Evolutionary conservation across 2,113 vertebrate species (phyloP).

Genomic region (Dipodomys stephensi): DNA sequence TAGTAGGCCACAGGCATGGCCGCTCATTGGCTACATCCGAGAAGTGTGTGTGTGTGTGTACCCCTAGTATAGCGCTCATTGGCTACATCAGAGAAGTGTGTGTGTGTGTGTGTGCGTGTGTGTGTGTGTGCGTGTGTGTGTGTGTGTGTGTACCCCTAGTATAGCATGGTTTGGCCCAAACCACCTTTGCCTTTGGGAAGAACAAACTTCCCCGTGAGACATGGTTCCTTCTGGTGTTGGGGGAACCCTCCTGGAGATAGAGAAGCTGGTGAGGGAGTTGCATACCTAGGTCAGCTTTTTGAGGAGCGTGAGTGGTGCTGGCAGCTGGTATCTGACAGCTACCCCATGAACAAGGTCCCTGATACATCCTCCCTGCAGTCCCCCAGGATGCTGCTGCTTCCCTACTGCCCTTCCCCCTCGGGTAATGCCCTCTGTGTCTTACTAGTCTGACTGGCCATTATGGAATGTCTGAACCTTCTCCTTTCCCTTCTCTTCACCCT

Average conservation of each 20-base stretch:
- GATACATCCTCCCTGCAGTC: background rate
- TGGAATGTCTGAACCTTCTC: background rate
- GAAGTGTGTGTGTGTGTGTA: too few species aligned
- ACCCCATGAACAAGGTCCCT: background rate
- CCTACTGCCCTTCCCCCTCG: background rate
- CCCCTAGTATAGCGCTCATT: too few species aligned
- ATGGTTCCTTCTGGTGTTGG: too few species aligned
- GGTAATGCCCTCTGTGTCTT: fast-evolving
- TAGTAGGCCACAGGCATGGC: too few species aligned
- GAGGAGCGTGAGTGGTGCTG: background rate
- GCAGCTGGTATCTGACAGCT: background rate
- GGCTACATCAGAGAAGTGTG: too few species aligned
- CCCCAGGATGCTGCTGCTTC: background rate
- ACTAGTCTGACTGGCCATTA: background rate
- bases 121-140: fast-evolving
- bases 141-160: fast-evolving
- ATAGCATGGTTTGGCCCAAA: fast-evolving
- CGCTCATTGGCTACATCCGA: too few species aligned
- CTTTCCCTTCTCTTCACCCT: background rate
- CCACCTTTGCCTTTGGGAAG: background rate
- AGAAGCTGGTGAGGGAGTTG: background rate
- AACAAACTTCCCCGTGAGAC: background rate
- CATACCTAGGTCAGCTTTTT: background rate
- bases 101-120: too few species aligned
- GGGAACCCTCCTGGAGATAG: too few species aligned